Percentiles rank a stretch among this genome's conserved stretches.
phyloP scores from a whole-genome alignment of 2,113 vertebrate species.

The Ceuthmochares aereus region DNA sequence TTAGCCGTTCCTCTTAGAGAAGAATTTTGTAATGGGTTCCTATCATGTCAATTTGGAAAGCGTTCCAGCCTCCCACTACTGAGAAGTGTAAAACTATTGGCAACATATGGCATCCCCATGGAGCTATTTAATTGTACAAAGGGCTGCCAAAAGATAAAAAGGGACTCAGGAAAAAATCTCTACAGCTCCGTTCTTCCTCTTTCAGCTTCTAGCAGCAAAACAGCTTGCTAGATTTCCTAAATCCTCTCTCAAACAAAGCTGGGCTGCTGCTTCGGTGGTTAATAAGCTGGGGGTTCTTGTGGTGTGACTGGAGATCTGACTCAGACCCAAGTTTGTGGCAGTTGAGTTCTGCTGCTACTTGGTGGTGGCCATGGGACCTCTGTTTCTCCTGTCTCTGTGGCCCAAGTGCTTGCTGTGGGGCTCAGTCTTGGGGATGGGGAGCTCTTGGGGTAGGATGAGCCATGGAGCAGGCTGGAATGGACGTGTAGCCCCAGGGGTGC shows the following conservation, averaged over 20 bases:
- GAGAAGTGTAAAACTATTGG: slow-evolving; percentile 76
- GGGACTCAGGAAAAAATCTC: neutral
- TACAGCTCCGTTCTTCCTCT: slow-evolving; percentile 39
- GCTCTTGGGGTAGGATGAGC: neutral
- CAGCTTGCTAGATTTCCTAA: slow-evolving; percentile 61
- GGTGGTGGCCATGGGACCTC: fast-evolving
- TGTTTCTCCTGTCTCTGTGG: neutral
- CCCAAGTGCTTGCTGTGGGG: neutral
- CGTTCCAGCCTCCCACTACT: slow-evolving; percentile 70
- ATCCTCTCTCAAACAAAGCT: slow-evolving; percentile 32
- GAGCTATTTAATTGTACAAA: slow-evolving; percentile 76
- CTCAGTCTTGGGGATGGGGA: neutral
- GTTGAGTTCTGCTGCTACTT: neutral
- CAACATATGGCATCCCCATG: slow-evolving; percentile 73
- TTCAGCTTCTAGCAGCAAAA: slow-evolving; percentile 57
- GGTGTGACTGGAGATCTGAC: neutral
- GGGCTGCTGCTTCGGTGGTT: neutral
- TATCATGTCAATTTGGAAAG: slow-evolving; percentile 76
- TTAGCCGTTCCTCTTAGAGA: slow-evolving; percentile 57
- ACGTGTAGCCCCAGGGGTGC: neutral
- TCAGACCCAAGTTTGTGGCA: neutral
- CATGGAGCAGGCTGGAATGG: neutral
- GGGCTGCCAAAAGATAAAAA: slow-evolving; percentile 73
- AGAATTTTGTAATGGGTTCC: slow-evolving; percentile 75
- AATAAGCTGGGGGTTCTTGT: neutral